phyloP scores from a whole-genome alignment of 2,888 invertebrate species.

The Lagria hirta region DNA sequence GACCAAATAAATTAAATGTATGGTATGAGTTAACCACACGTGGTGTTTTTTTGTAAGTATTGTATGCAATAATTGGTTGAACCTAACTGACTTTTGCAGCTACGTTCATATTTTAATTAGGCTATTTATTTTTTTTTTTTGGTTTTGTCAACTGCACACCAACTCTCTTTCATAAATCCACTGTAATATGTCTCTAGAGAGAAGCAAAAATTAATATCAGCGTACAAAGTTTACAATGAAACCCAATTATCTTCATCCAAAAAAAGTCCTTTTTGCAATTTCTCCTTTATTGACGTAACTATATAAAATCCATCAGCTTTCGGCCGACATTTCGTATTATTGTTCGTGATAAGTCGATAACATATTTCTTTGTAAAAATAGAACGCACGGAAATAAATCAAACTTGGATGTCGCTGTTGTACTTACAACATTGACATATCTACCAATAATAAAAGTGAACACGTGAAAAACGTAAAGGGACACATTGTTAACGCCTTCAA shows the following conservation, averaged over 20 bases:
- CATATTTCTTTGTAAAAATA: conserved; percentile 33
- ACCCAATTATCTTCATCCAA: conserved; percentile 10
- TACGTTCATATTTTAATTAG: too few species aligned
- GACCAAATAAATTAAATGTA: too few species aligned
- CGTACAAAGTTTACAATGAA: too few species aligned
- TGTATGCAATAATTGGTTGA: too few species aligned
- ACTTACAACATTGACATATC: conserved; percentile 12
- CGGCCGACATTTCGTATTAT: conserved; percentile 20
- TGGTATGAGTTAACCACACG: too few species aligned
- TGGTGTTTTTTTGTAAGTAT: too few species aligned
- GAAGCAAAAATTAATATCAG: conserved; percentile 6
- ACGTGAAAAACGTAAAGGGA: conserved; percentile 8
- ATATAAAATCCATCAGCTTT: conserved; percentile 19
- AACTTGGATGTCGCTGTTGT: conserved; percentile 16
- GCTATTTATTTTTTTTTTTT: too few species aligned
- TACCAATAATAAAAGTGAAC: conserved; percentile 17
- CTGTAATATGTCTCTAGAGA: too few species aligned
- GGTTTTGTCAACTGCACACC: not conserved
- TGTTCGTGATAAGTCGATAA: conserved; percentile 33
- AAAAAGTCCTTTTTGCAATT: conserved; percentile 7
- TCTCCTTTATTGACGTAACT: conserved; percentile 18
- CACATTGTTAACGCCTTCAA: conserved; percentile 3
- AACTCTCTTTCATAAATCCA: too few species aligned
- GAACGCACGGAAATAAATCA: conserved; percentile 30
- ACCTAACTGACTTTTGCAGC: too few species aligned